Conservation (phyloP, 23 tunicate species). For the Trididemnum clinides region DNA sequence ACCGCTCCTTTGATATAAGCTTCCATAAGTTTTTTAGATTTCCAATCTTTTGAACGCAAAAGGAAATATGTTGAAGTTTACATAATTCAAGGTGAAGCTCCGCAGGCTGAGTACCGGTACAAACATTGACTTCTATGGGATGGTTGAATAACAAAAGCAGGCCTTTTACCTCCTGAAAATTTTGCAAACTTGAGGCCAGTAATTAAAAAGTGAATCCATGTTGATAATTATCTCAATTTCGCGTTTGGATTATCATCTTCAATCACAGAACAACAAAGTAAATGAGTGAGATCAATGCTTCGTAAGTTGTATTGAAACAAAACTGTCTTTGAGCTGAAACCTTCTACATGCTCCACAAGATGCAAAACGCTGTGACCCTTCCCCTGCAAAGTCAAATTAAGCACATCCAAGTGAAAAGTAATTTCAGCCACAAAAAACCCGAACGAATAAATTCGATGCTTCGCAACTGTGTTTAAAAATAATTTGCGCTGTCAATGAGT, state of each 20-base stretch:
- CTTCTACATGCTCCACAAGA: constrained; percentile 34
- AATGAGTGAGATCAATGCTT: constrained; percentile 13
- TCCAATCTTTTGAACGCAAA: background rate
- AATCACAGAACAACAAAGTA: constrained; percentile 12
- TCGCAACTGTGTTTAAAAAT: constrained; percentile 24
- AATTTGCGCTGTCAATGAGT: background rate
- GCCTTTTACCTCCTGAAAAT: background rate
- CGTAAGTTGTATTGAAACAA: background rate
- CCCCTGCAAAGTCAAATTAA: constrained; percentile 44
- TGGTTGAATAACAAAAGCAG: constrained; percentile 13
- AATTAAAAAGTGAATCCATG: background rate
- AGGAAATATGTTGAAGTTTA: constrained; percentile 2
- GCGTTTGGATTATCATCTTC: constrained; percentile 15
- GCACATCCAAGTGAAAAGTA: constrained; percentile 36
- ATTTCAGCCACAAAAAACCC: constrained; percentile 9
- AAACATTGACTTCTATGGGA: constrained; percentile 20
- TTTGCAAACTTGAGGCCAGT: background rate
- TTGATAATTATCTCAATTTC: constrained; percentile 5
- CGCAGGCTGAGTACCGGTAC: constrained; percentile 11
- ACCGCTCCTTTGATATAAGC: constrained; percentile 27
- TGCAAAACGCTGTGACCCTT: constrained; percentile 27
- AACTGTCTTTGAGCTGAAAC: constrained; percentile 10
- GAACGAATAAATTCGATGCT: constrained; percentile 34
- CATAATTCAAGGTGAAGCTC: constrained; percentile 29
- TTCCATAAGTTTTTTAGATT: constrained; percentile 26